Conservation (phyloP, 2,797 vertebrate genomes). For the Falco cherrug region DNA sequence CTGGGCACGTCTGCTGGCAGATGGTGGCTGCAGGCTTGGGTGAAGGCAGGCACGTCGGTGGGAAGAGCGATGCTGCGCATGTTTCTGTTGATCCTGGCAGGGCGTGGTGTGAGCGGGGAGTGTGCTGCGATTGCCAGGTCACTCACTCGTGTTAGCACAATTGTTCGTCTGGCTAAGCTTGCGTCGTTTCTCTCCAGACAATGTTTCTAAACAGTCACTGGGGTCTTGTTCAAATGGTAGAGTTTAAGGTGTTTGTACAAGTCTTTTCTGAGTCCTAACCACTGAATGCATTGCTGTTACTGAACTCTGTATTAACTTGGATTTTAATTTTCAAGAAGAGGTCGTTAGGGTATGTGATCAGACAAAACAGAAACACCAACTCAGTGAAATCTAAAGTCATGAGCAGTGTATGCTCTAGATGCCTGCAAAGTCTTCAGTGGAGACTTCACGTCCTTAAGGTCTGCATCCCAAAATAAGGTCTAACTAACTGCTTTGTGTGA, state of each 20-base stretch:
- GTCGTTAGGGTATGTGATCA: background rate
- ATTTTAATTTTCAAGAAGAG: background rate
- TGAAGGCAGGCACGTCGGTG: background rate
- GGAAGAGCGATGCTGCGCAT: rapidly evolving
- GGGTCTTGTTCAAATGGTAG: background rate
- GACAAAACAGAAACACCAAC: background rate
- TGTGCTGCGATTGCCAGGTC: rapidly evolving
- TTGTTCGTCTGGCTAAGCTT: background rate
- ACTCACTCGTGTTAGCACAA: rapidly evolving
- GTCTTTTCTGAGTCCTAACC: background rate
- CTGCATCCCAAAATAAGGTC: background rate
- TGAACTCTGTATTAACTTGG: background rate
- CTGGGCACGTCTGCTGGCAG: rapidly evolving
- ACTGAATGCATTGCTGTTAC: background rate
- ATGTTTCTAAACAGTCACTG: background rate
- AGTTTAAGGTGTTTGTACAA: background rate
- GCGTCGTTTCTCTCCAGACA: background rate
- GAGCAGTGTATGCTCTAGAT: background rate
- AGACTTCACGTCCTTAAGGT: background rate
- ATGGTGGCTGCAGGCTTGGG: background rate
- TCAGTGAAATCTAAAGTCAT: background rate
- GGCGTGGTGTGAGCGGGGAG: background rate
- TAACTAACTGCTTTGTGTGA: background rate
- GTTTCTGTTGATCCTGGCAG: background rate
- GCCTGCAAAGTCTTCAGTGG: background rate